These are phyloP conservation scores for Manis javanica DNA, from an alignment of 2,797 vertebrate species.

Conservation along the genomic window DNA sequence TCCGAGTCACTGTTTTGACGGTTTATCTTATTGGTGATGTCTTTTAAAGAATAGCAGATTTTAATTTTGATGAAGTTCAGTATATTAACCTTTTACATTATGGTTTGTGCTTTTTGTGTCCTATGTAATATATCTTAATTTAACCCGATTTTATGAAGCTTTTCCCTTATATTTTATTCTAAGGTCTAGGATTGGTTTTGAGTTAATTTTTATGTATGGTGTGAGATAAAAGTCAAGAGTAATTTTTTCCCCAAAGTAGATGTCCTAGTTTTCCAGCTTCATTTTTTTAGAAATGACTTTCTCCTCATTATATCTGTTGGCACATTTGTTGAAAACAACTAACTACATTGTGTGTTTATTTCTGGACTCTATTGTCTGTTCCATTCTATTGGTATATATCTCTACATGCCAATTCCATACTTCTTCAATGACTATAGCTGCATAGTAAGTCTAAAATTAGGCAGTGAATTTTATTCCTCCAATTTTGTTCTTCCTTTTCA, in stretches of 20 bases:
- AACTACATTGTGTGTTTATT: background rate
- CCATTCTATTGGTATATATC: background rate
- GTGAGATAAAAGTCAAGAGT: background rate
- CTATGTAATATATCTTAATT: background rate
- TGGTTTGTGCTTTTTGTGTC: background rate
- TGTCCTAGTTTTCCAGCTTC: background rate
- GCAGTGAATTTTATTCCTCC: background rate
- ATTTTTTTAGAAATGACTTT: background rate
- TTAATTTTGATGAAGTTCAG: background rate
- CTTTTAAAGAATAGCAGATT: background rate
- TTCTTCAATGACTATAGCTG: background rate
- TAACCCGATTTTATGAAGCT: background rate
- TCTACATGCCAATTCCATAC: background rate
- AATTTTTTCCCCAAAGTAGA: background rate
- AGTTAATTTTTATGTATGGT: background rate
- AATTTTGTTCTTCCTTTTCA: background rate
- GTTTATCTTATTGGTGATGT: background rate
- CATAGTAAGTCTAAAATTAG: background rate
- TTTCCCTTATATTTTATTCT: background rate
- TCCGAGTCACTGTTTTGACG: background rate
- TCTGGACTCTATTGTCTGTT: background rate
- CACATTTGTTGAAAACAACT: background rate
- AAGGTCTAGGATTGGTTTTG: background rate
- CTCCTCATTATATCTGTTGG: no score
- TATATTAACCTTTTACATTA: background rate